Evolutionary conservation across 2,797 vertebrate species (phyloP).

Genomic region (Syncerus caffer): DNA sequence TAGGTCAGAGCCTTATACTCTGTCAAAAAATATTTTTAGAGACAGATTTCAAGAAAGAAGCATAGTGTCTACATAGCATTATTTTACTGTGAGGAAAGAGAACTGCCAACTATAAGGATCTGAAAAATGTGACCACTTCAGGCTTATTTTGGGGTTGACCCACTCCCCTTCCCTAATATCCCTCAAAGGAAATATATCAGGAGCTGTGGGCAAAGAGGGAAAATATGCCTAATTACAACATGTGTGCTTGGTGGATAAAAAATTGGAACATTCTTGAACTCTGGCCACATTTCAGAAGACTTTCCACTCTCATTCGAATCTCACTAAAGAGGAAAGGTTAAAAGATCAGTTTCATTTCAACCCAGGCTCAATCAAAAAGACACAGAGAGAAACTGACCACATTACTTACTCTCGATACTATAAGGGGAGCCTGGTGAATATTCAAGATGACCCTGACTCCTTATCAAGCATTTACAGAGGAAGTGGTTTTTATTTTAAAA

Average conservation of each 20-base stretch:
- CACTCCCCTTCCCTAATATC: slow-evolving; percentile 49
- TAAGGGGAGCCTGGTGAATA: slow-evolving; percentile 12
- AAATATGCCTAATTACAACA: slow-evolving; percentile 63
- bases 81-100: slow-evolving; percentile 16
- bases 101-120: slow-evolving; percentile 34
- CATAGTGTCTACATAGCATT: neutral
- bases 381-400: slow-evolving; percentile 10
- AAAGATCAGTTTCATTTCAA: slow-evolving; percentile 29
- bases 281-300: slow-evolving; percentile 48
- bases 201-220: slow-evolving; percentile 32
- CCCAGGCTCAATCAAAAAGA: neutral
- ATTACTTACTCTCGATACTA: neutral
- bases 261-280: slow-evolving; percentile 49
- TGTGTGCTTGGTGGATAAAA: neutral
- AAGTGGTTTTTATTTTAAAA: slow-evolving; percentile 67
- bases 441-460: slow-evolving; percentile 16
- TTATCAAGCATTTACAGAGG: slow-evolving; percentile 52
- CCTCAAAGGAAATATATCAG: slow-evolving; percentile 37
- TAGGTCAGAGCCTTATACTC: neutral
- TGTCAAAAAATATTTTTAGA: neutral
- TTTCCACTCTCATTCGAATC: slow-evolving; percentile 24
- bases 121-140: slow-evolving; percentile 36
- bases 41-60: neutral
- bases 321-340: slow-evolving; percentile 42
- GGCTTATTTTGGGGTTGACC: neutral